Base-by-base conservation (phyloP, 2,888 invertebrate genomes). In the Beris morrisii region DNA sequence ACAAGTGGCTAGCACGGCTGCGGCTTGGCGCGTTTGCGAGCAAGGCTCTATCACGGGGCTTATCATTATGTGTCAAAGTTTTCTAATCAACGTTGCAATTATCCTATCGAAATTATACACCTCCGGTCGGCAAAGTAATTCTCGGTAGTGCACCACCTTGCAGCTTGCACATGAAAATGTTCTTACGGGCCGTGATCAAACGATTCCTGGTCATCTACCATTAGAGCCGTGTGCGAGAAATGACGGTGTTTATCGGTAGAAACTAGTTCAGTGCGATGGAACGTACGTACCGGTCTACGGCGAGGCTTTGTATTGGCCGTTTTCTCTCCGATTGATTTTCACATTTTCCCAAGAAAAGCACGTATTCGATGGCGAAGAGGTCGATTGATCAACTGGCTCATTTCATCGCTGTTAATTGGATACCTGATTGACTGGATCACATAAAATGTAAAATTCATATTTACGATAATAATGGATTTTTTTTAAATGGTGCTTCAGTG, bases 11-110 rank as follows among this genome's bases (percentile, higher is more conserved):
- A 38, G 56, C 30, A n/a, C n/a, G n/a, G n/a, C 38, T 55, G n/a
- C 50, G 55, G 32, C 50, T 59, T 59, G 55, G 50, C 57, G 28
- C 57, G 4, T 44, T 12, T n/a, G 11, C n/a, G 44, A 44, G 44
- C 22, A 22, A 22, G 22, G 22, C 22, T 22, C 44, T 44, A 44
- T 44, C 9, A 9, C 44, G 4, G 2, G 4, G 44, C 44, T n/a
- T 68, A 68, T 68, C 68, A 68, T 68, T 68, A 68, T 61, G 68
- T 68, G 68, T 68, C 68, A 68, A 68, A 68, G 68, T 65, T 68
- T 68, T 68, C 68, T 68, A 68, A 68, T 68, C 68, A 68, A 65
- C 58, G 56, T 48, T 65, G 65, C 68, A 68, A 68, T 68, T 68
- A 68, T 65, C 65, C 56, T 43, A 44, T 61, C 59, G 58, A 68